Base-by-base conservation (phyloP, 2,797 vertebrate genomes). In the Podarcis siculus region DNA sequence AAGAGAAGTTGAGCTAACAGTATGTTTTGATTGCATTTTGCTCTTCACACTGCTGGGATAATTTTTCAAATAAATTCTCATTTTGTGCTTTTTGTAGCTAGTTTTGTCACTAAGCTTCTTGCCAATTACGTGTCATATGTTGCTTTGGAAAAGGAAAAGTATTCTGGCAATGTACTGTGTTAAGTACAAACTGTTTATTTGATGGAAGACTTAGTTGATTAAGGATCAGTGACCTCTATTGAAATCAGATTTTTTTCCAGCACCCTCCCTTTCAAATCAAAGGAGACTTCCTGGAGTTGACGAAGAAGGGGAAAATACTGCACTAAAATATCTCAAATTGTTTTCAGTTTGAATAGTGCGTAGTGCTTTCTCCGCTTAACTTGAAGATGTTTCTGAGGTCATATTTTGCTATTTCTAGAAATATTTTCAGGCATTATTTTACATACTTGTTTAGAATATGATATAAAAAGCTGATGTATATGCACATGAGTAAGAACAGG, bases 221-320 rank as follows among this genome's bases (percentile, higher is more conserved):
- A 42, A 79, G 45, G 76, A 61, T 84, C 75, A 61, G 1, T 82
- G 71, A 39, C 23, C 32, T 90, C 30, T 55, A n/a, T 27, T 67
- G 35, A 77, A 90, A 87, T 27, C 77, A 25, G 42, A 77, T 21
- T 75, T 89, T 89, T 91, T 49, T 77, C 66, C 73, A 72, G 69
- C 64, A 15, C 15, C 64, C 83, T 77, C 78, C 49, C 37, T 90
- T 79, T 79, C 67, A 42, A 91, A 78, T 80, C 9, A 83, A 84
- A 86, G 8, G 15, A 73, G 78, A 5, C 3, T 92, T 76, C 1
- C 66, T 83, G 78, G 82, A 88, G 69, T 30, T n/a, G 86, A n/a
- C 0, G 0, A 79, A 80, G 39, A 37, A 25, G 1, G 1, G 35
- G 69, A 42, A 13, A 84, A 15, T 0, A 0, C 30, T 69, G 0